Percentiles rank a stretch among this genome's conserved stretches.
Evolutionary conservation across 1,140 invertebrate species (phyloP).

Genomic region (Orchestia grillus): DNA sequence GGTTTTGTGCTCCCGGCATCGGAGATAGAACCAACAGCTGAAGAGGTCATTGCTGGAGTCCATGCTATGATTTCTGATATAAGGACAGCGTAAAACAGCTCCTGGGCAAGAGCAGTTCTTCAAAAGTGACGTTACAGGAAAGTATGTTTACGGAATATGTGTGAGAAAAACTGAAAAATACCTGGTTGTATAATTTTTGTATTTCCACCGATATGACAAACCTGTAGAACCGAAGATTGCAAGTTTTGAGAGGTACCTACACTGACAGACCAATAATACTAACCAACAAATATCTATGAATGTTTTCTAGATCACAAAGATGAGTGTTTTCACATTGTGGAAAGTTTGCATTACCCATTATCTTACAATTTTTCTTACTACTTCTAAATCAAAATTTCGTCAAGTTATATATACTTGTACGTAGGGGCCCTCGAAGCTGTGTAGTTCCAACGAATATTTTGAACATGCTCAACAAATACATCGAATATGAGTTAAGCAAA

Average conservation of each 20-base stretch:
- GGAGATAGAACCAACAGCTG: constrained; percentile 79
- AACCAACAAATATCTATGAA: neutral
- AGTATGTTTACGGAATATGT: neutral
- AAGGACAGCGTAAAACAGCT: neutral
- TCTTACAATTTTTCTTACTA: neutral
- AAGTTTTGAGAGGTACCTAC: neutral
- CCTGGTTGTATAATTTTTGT: too few relatives aligned
- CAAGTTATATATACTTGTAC: neutral
- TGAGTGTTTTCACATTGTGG: neutral
- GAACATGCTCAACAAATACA: neutral
- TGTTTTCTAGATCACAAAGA: neutral
- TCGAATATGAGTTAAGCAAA: neutral
- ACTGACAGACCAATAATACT: neutral
- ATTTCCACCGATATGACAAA: neutral
- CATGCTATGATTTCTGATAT: neutral
- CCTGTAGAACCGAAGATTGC: neutral
- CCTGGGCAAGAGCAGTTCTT: neutral
- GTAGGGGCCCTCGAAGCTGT: neutral
- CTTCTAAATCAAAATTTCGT: neutral
- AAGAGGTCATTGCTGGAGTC: constrained; percentile 81
- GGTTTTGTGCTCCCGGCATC: constrained; percentile 81
- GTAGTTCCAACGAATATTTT: neutral
- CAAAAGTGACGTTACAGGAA: neutral
- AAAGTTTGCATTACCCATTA: neutral
- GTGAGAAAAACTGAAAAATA: neutral